A percentile compares a stretch with the other conserved stretches of the same genome.
Evolutionary conservation across 2,888 invertebrate species (phyloP).

Genomic region (Ennomos erosarius): DNA sequence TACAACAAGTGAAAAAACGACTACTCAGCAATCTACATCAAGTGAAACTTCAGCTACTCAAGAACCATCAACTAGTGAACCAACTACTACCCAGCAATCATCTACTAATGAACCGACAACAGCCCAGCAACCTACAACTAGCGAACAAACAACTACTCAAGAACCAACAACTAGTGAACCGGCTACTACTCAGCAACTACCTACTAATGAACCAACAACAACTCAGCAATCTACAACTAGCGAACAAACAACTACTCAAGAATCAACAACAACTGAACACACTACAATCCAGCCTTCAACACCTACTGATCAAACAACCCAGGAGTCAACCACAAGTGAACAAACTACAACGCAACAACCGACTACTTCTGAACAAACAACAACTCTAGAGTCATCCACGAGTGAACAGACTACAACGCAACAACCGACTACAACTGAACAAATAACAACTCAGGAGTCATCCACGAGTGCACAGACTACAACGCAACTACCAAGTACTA

Average conservation of each 20-base stretch:
- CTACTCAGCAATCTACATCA: slow-evolving; percentile 44
- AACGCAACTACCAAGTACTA: slow-evolving; percentile 34
- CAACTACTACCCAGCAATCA: slow-evolving; percentile 42
- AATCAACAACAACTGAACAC: slow-evolving; percentile 38
- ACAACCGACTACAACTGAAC: slow-evolving; percentile 37
- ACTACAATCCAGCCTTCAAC: slow-evolving; percentile 39
- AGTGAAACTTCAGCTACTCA: slow-evolving; percentile 36
- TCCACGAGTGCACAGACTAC: slow-evolving; percentile 20
- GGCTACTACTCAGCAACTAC: slow-evolving; percentile 42
- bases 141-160: slow-evolving; percentile 39
- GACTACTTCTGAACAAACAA: slow-evolving; percentile 39
- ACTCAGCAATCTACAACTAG: slow-evolving; percentile 37
- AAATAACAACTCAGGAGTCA: slow-evolving; percentile 38
- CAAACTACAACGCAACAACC: slow-evolving; percentile 37
- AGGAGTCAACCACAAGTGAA: slow-evolving; percentile 37
- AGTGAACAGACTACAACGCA: slow-evolving; percentile 48
- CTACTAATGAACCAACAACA: slow-evolving; percentile 39
- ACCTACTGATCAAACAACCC: slow-evolving; percentile 38
- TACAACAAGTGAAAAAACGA: slow-evolving; percentile 40
- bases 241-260: slow-evolving; percentile 39
- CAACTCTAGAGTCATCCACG: slow-evolving; percentile 33
- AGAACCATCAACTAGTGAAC: slow-evolving; percentile 33
- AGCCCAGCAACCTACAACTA: slow-evolving; percentile 36
- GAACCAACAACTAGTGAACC: slow-evolving; percentile 34
- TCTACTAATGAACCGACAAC: slow-evolving; percentile 40